A percentile compares a stretch with the other conserved stretches of the same genome.
These are phyloP conservation scores for Protosalanx chinensis DNA, from an alignment of 2,797 vertebrate genomes.

Conservation along the genomic window DNA sequence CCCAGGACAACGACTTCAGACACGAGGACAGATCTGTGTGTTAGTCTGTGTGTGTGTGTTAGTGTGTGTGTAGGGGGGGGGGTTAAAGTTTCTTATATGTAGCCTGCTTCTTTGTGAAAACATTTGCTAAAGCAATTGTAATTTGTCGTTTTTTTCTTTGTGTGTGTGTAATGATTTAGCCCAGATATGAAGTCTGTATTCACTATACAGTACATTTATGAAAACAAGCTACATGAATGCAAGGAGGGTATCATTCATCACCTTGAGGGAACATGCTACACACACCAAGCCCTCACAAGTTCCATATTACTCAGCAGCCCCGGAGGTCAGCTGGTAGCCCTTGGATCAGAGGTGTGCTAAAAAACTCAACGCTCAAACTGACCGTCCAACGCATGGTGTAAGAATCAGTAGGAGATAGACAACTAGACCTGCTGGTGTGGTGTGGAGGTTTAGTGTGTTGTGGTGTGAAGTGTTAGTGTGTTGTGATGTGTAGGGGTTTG, in stretches of 20 bases:
- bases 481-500: too few species aligned
- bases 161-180: constrained; percentile 35
- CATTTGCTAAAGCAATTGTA: not conserved
- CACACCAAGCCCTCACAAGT: not conserved
- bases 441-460: too few species aligned
- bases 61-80: not conserved
- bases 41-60: constrained; percentile 7
- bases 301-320: not conserved
- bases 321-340: not conserved
- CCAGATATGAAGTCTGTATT: constrained; percentile 18
- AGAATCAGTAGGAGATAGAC: too few species aligned
- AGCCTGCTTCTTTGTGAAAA: too few species aligned
- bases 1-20: constrained; percentile 49
- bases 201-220: constrained; percentile 37
- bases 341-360: not conserved
- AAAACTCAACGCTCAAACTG: not conserved
- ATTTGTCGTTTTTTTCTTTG: constrained; percentile 9
- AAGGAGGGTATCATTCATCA: constrained; percentile 45
- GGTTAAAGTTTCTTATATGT: not conserved
- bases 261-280: constrained; percentile 12
- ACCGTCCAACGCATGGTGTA: not conserved
- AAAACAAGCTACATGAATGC: constrained; percentile 53
- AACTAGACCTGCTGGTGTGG: too few species aligned
- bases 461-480: too few species aligned
- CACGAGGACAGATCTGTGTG: constrained; percentile 48